Conservation (phyloP, 2,113 vertebrate genomes). For the Dipodomys merriami region DNA sequence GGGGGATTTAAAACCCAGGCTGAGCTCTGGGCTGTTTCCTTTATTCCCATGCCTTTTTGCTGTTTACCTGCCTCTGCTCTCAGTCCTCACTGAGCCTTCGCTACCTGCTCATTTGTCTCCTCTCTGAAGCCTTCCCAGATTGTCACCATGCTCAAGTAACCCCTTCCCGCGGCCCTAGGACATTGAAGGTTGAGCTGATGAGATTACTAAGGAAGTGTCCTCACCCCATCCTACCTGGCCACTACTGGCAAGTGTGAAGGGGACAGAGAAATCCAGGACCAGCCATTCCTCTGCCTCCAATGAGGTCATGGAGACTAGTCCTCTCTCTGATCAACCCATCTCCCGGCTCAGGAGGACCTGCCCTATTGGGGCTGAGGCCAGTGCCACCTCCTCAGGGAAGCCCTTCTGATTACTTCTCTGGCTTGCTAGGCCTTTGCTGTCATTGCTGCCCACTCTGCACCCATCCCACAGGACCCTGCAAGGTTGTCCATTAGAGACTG, state of each 20-base stretch:
- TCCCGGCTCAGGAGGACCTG: not conserved
- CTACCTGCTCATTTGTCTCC: not conserved
- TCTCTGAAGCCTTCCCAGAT: not conserved
- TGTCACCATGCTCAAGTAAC: too few relatives aligned
- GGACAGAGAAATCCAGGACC: not conserved
- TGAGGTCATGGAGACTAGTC: not conserved
- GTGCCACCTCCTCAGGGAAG: not conserved
- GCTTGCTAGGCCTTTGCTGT: not conserved
- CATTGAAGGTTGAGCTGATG: not conserved
- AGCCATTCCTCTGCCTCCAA: not conserved
- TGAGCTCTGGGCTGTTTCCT: not conserved
- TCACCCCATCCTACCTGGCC: not conserved
- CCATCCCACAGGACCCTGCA: not conserved
- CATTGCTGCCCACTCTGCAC: not conserved
- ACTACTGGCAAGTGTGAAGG: not conserved
- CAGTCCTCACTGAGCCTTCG: not conserved
- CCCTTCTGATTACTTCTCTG: not conserved
- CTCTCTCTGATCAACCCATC: not conserved
- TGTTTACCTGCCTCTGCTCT: not conserved
- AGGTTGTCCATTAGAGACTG: not conserved
- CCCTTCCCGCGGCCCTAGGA: not conserved
- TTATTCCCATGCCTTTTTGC: not conserved
- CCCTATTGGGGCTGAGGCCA: too few relatives aligned
- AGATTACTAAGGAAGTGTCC: not conserved
- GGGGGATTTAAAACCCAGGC: too few relatives aligned